These are phyloP conservation scores for Luehdorfia chinensis DNA, from an alignment of 1,140 invertebrate genomes.

Conservation along the genomic window DNA sequence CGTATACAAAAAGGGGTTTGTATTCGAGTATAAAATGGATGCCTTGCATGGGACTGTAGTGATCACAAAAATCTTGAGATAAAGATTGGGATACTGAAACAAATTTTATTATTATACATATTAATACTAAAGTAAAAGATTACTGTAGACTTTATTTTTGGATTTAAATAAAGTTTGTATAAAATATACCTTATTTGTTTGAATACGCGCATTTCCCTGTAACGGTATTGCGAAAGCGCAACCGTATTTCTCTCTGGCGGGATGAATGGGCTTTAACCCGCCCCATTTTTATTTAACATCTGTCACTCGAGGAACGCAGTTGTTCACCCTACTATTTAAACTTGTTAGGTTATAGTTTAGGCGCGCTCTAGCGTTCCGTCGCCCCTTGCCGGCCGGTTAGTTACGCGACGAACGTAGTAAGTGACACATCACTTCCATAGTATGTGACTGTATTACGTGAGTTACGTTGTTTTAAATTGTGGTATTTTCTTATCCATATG, in stretches of 20 bases:
- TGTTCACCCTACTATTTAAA: conserved; percentile 52
- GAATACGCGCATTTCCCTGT: conserved; percentile 5
- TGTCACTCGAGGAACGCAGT: neutral
- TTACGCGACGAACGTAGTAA: conserved; percentile 53
- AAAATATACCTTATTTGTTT: conserved; percentile 46
- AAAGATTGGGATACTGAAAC: conserved; percentile 53
- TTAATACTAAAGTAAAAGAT: conserved; percentile 61
- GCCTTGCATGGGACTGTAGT: conserved; percentile 39
- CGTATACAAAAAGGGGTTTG: neutral
- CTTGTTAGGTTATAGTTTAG: too few relatives aligned
- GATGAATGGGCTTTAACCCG: conserved; percentile 59
- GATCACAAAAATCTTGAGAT: conserved; percentile 37
- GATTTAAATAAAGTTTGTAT: conserved; percentile 77
- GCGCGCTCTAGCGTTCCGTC: conserved; percentile 50
- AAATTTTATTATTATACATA: conserved; percentile 66
- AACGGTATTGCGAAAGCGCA: neutral
- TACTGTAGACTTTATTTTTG: conserved; percentile 76
- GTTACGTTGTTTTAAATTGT: too few relatives aligned
- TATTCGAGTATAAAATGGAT: conserved; percentile 42
- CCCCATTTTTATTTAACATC: conserved; percentile 36
- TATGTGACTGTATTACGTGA: conserved; percentile 32
- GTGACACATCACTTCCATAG: conserved; percentile 40
- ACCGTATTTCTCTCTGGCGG: conserved; percentile 1
- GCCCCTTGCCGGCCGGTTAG: conserved; percentile 47
- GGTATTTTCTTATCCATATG: conserved; percentile 18